Evolutionary conservation across 2,888 invertebrate species (phyloP).

Genomic region (Ochropleura leucogaster): DNA sequence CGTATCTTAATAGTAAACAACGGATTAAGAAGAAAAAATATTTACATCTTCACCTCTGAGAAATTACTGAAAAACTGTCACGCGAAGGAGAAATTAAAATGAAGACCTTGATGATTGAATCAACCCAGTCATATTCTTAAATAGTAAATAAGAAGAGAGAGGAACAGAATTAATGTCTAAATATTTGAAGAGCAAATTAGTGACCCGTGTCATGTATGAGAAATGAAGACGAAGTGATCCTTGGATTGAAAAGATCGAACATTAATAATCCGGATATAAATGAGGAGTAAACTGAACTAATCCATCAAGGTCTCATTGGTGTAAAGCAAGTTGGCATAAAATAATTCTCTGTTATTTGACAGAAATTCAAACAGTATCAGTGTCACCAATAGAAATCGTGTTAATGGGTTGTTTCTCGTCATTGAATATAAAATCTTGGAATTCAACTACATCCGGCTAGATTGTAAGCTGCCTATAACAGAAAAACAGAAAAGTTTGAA

Average conservation of each 20-base stretch:
- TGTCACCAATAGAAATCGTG: neutral
- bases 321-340: conserved; percentile 1
- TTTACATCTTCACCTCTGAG: conserved; percentile 10
- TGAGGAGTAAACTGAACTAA: conserved; percentile 26
- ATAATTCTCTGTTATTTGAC: neutral
- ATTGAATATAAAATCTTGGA: neutral
- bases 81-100: conserved; percentile 16
- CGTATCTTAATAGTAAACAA: conserved; percentile 43
- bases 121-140: neutral
- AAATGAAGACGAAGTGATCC: conserved; percentile 47
- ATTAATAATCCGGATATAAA: conserved; percentile 40
- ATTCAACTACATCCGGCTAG: neutral
- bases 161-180: conserved; percentile 34
- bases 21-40: conserved; percentile 6
- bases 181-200: conserved; percentile 46
- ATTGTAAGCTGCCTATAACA: neutral
- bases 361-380: neutral
- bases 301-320: conserved; percentile 18
- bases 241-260: conserved; percentile 31
- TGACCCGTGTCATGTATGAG: conserved; percentile 36
- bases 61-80: conserved; percentile 28
- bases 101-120: conserved; percentile 8
- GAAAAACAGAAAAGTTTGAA: neutral
- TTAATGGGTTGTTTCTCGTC: neutral
- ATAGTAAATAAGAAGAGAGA: conserved; percentile 19